Percentiles rank a stretch among this genome's conserved stretches.
Evolutionary conservation across 92 coral and sea anemone genomes (phyloP).

Genomic region (Epizoanthus stellaris): DNA sequence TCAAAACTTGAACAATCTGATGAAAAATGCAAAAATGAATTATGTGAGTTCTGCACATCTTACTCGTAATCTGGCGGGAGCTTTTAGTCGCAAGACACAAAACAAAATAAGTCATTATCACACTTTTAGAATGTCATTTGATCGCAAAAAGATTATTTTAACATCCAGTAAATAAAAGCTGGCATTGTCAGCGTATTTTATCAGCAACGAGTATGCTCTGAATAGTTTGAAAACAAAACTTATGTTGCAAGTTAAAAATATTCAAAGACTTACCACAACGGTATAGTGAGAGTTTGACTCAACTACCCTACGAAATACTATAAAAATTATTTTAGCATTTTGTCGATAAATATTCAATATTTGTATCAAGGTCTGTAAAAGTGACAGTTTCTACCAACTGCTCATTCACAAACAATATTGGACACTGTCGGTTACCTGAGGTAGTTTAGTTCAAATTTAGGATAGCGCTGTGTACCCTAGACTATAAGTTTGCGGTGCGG

Average conservation of each 20-base stretch:
- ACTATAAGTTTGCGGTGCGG: conserved; percentile 34
- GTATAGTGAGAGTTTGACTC: neutral
- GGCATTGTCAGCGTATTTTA: neutral
- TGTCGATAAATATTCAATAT: conserved; percentile 29
- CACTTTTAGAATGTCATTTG: conserved; percentile 19
- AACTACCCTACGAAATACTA: conserved; percentile 8
- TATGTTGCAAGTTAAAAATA: neutral
- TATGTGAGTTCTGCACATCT: too few relatives aligned
- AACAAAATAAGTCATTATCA: neutral
- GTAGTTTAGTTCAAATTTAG: neutral
- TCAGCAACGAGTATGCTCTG: neutral
- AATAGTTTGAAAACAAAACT: neutral
- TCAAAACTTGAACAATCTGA: neutral
- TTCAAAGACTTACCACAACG: neutral
- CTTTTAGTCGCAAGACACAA: too few relatives aligned
- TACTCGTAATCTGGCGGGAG: neutral
- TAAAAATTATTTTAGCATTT: neutral
- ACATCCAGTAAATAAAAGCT: neutral
- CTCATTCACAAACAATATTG: conserved; percentile 1
- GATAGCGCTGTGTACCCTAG: conserved; percentile 38
- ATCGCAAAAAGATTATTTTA: conserved; percentile 18
- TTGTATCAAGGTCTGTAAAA: conserved; percentile 25
- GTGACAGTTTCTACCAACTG: conserved; percentile 14
- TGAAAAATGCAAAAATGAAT: neutral
- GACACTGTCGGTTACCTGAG: neutral